phyloP scores from a whole-genome alignment of 2,113 vertebrate species.

The Chamaea fasciata region DNA sequence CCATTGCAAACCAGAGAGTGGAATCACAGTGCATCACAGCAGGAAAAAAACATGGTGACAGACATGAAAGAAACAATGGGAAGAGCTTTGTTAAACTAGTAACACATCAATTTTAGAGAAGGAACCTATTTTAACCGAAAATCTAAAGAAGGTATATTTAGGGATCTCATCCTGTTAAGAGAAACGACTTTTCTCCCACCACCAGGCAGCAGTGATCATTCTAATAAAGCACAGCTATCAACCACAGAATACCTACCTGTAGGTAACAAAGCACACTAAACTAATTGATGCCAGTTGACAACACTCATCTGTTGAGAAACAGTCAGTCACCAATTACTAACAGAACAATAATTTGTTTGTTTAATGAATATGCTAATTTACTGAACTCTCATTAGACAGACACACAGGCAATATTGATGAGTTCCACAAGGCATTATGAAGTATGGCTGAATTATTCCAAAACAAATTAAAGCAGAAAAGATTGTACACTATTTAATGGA shows the following conservation, averaged over 20 bases:
- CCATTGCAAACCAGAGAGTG: background rate
- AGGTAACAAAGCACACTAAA: background rate
- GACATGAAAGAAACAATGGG: background rate
- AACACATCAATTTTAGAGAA: background rate
- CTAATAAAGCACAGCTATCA: background rate
- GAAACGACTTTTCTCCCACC: background rate
- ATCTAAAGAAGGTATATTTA: background rate
- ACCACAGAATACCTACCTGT: background rate
- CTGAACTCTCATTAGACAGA: background rate
- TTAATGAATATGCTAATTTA: conserved; percentile 34
- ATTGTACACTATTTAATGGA: background rate
- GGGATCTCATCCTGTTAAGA: background rate
- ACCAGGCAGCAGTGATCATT: background rate
- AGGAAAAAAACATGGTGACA: conserved; percentile 2
- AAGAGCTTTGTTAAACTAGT: background rate
- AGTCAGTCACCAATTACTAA: background rate
- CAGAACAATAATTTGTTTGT: background rate
- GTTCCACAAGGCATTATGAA: conserved; percentile 1
- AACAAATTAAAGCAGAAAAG: conserved; percentile 5
- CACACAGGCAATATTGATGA: background rate
- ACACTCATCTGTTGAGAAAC: background rate
- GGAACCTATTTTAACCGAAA: conserved; percentile 4
- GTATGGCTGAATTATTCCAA: background rate
- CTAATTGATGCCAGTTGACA: background rate
- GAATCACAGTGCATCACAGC: background rate